These are phyloP conservation scores for Apodemia duryi DNA, from an alignment of 2,888 invertebrate genomes.

Conservation along the genomic window DNA sequence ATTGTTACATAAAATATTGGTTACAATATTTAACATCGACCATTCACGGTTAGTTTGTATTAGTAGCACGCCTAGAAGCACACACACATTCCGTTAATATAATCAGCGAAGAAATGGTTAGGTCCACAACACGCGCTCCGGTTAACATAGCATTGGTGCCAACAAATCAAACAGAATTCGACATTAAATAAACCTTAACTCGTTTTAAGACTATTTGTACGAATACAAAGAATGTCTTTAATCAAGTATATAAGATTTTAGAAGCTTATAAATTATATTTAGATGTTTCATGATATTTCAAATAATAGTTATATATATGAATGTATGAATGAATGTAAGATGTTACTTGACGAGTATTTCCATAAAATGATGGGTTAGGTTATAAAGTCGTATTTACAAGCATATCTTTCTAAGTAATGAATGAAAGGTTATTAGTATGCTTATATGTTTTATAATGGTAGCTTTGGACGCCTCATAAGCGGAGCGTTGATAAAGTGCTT, in stretches of 20 bases:
- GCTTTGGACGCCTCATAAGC: too few relatives aligned
- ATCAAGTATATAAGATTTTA: not conserved
- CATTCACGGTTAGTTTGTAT: slow-evolving; percentile 47
- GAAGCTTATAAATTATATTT: too few relatives aligned
- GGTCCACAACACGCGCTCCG: slow-evolving; percentile 45
- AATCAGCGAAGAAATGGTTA: slow-evolving; percentile 46
- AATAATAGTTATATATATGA: not conserved
- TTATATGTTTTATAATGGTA: not conserved
- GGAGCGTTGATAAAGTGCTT: too few relatives aligned
- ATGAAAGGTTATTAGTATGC: not conserved
- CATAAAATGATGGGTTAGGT: too few relatives aligned
- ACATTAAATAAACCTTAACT: too few relatives aligned
- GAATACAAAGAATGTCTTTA: not conserved
- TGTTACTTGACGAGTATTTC: too few relatives aligned
- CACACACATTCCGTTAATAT: slow-evolving; percentile 62
- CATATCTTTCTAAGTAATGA: not conserved
- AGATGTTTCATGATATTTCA: not conserved
- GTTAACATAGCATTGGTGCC: slow-evolving; percentile 17
- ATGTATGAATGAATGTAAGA: too few relatives aligned
- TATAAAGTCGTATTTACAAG: too few relatives aligned
- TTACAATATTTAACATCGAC: slow-evolving; percentile 51
- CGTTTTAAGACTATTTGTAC: not conserved
- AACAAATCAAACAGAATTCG: not conserved
- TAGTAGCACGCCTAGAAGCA: slow-evolving; percentile 73
- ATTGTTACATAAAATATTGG: slow-evolving; percentile 28